These are phyloP conservation scores for Dipodomys ordii DNA, from an alignment of 2,113 vertebrate genomes.

Conservation along the genomic window DNA sequence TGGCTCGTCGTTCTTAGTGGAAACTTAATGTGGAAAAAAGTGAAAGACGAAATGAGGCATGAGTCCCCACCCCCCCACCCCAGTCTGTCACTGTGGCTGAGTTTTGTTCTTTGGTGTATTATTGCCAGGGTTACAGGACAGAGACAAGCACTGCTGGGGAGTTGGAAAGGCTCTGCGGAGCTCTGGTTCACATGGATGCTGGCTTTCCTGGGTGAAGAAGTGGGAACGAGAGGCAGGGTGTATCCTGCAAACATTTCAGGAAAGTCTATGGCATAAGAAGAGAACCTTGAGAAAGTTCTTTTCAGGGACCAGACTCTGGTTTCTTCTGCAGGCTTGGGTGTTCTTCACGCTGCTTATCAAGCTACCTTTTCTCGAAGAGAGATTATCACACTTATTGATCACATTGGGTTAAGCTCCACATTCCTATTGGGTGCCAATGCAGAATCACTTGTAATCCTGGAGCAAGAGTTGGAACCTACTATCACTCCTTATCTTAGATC, in stretches of 20 bases:
- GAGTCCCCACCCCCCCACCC: background rate
- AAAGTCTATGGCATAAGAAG: background rate
- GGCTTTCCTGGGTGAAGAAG: background rate
- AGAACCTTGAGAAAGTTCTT: background rate
- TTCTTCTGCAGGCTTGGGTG: background rate
- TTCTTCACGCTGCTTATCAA: too few relatives aligned
- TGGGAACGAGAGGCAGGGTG: background rate
- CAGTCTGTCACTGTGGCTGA: background rate
- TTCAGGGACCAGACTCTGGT: background rate
- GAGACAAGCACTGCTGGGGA: background rate
- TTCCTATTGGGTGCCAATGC: background rate
- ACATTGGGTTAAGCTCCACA: too few relatives aligned
- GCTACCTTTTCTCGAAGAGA: background rate
- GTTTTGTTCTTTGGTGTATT: background rate
- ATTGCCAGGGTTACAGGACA: background rate
- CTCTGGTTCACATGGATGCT: too few relatives aligned
- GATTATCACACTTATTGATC: background rate
- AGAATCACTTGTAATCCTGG: background rate
- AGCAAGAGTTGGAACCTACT: background rate
- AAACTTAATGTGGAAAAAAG: slow-evolving; percentile 6
- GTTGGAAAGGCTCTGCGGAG: fast-evolving
- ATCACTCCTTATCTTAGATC: too few relatives aligned
- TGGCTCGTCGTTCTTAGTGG: background rate
- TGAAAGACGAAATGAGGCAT: background rate
- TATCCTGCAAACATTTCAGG: too few relatives aligned